Evolutionary conservation across 1,140 invertebrate species (phyloP).

Genomic region (Thaumetopoea pityocampa): DNA sequence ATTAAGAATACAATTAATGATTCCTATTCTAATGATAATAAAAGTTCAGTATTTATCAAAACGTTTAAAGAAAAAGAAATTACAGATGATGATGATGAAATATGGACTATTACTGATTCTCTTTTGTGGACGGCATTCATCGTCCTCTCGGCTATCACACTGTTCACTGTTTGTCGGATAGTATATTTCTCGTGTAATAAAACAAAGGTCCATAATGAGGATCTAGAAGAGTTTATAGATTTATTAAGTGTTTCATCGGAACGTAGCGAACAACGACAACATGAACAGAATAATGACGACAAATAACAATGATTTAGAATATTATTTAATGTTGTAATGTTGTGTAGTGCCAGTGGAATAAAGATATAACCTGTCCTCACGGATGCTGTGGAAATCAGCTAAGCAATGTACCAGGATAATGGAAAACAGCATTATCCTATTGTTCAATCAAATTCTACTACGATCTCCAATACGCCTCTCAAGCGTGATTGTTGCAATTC

Average conservation of each 20-base stretch:
- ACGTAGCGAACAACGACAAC: conserved; percentile 9
- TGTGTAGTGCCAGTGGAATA: no score
- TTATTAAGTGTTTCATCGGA: conserved; percentile 2
- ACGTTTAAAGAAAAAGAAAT: conserved; percentile 27
- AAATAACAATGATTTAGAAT: no score
- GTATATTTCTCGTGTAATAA: conserved; percentile 23
- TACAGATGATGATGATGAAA: conserved; percentile 20
- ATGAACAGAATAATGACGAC: no score
- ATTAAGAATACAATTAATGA: conserved; percentile 61
- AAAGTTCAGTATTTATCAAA: conserved; percentile 23
- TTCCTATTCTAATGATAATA: conserved; percentile 27
- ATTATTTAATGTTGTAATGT: no score
- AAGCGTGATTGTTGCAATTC: no score
- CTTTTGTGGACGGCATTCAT: conserved; percentile 31
- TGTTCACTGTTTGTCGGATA: conserved; percentile 28
- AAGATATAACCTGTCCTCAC: no score
- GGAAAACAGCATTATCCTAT: no score
- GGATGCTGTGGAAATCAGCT: no score
- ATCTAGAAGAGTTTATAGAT: conserved; percentile 15
- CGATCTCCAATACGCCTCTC: no score
- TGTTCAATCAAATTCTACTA: no score
- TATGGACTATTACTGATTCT: conserved; percentile 37
- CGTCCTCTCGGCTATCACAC: conserved; percentile 20
- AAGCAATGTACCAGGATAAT: no score
- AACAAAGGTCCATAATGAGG: conserved; percentile 1